phyloP scores from a whole-genome alignment of 2,888 invertebrate species.

The Keiferia lycopersicella region DNA sequence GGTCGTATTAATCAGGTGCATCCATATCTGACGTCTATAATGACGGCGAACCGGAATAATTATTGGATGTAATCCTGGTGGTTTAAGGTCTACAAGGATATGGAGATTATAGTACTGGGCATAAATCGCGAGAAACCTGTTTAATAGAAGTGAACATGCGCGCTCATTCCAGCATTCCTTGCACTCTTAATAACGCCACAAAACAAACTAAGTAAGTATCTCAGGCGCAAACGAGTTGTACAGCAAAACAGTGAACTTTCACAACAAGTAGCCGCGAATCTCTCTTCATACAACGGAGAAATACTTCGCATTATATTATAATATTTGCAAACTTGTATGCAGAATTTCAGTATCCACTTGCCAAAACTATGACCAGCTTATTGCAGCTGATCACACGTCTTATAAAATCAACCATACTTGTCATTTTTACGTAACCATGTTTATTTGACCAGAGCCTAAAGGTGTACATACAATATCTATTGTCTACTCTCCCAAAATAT shows the following conservation, averaged over 20 bases:
- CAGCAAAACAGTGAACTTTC: conserved; percentile 20
- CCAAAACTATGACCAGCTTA: too few species aligned
- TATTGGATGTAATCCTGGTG: not conserved
- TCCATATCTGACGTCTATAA: not conserved
- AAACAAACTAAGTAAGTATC: conserved; percentile 14
- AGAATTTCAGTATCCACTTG: not conserved
- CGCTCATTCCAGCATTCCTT: not conserved
- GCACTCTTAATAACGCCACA: conserved; percentile 10
- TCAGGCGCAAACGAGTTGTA: conserved; percentile 20
- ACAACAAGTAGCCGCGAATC: conserved; percentile 14
- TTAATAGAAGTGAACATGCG: not conserved
- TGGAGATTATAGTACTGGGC: conserved; percentile 4
- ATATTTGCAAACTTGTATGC: not conserved
- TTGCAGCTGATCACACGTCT: too few species aligned
- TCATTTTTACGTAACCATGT: too few species aligned
- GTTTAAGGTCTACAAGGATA: conserved; percentile 2
- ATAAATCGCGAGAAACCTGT: conserved; percentile 5
- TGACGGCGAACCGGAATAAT: conserved; percentile 1
- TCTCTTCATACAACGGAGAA: conserved; percentile 14
- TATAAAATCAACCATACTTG: too few species aligned
- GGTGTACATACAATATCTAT: too few species aligned
- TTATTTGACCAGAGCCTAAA: too few species aligned
- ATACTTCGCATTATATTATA: not conserved
- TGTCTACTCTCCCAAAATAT: too few species aligned
- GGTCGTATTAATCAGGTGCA: conserved; percentile 22